Evolutionary conservation across 2,888 invertebrate genomes (phyloP).

Genomic region (Drosophila neutralis): DNA sequence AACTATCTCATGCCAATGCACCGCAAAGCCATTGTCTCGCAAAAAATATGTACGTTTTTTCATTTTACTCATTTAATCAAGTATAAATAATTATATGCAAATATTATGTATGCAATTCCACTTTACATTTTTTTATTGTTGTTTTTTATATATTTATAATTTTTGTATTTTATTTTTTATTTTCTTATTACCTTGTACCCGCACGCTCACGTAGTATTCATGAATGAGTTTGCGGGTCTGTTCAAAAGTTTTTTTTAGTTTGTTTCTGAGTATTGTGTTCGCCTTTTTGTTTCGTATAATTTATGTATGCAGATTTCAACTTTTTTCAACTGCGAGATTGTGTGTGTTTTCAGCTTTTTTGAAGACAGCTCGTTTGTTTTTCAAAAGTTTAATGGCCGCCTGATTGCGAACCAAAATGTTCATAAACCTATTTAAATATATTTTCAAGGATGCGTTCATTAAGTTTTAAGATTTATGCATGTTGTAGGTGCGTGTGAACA

Average conservation of each 20-base stretch:
- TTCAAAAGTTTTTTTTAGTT: conserved; percentile 49
- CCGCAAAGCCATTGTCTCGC: conserved; percentile 1
- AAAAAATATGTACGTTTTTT: conserved; percentile 10
- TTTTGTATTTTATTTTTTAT: conserved; percentile 18
- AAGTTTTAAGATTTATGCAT: conserved; percentile 43
- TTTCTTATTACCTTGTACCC: conserved; percentile 47
- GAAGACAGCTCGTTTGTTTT: conserved; percentile 56
- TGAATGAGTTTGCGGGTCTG: conserved; percentile 53
- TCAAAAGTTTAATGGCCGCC: conserved; percentile 66
- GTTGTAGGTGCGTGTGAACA: conserved; percentile 48
- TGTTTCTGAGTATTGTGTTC: conserved; percentile 42
- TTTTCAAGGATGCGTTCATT: conserved; percentile 75
- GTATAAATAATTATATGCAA: conserved; percentile 54
- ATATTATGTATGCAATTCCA: conserved; percentile 54
- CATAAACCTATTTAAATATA: conserved; percentile 42
- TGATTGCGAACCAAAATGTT: conserved; percentile 63
- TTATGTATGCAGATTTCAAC: conserved; percentile 70
- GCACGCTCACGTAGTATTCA: conserved; percentile 39
- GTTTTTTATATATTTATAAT: conserved; percentile 12
- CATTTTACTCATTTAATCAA: conserved; percentile 44
- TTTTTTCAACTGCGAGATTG: conserved; percentile 45
- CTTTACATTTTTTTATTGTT: conserved; percentile 31
- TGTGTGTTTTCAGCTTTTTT: conserved; percentile 30
- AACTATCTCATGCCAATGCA: conserved; percentile 18
- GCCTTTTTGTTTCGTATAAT: conserved; percentile 66